A percentile compares a stretch with the other conserved stretches of the same genome.
Conservation (phyloP, 2,797 vertebrate species). For the Catharus ustulatus region DNA sequence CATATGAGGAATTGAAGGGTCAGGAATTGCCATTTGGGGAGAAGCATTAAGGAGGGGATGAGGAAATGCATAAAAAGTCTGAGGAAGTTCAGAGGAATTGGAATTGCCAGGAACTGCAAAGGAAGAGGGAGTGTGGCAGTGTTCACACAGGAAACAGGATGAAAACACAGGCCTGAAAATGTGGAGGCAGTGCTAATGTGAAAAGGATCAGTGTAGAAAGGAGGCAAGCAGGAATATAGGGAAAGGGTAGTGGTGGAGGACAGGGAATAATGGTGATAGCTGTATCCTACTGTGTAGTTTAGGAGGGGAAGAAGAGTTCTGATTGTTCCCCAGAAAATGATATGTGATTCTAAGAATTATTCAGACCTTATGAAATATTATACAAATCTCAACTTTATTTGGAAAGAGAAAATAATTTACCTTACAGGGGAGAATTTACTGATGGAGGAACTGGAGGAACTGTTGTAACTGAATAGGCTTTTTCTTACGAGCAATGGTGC, state of each 20-base stretch:
- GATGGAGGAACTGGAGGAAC: not conserved
- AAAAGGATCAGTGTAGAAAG: not conserved
- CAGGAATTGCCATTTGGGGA: not conserved
- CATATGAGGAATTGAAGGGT: not conserved
- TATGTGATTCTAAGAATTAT: not conserved
- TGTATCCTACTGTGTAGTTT: not conserved
- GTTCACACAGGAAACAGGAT: not conserved
- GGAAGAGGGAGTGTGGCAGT: not conserved
- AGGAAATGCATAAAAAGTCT: not conserved
- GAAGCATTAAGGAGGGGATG: not conserved
- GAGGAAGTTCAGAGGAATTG: slow-evolving; percentile 10
- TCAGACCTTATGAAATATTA: not conserved
- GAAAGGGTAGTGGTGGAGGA: not conserved
- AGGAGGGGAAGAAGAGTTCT: not conserved
- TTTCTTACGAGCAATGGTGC: not conserved
- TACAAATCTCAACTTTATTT: not conserved
- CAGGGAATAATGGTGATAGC: not conserved
- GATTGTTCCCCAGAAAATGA: not conserved
- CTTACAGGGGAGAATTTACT: not conserved
- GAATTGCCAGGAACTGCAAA: not conserved
- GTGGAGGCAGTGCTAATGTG: not conserved
- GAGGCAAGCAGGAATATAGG: not conserved
- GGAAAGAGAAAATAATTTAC: not conserved
- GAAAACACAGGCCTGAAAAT: not conserved
- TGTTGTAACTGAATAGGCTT: not conserved